These are phyloP conservation scores for Tor tambroides DNA, from an alignment of 2,113 vertebrate genomes.

Conservation along the genomic window DNA sequence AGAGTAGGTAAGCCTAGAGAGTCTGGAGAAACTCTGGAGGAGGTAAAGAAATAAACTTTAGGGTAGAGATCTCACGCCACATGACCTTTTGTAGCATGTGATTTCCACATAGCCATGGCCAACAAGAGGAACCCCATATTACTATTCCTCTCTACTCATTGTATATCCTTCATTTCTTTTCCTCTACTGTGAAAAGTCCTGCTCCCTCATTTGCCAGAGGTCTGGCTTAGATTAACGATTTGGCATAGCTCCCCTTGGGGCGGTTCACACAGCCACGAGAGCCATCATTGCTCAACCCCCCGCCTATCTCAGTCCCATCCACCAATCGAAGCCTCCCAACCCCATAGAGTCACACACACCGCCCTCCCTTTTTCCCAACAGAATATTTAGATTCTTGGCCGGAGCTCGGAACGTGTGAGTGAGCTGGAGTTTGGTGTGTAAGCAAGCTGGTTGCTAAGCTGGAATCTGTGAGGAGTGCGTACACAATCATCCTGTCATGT, in stretches of 20 bases:
- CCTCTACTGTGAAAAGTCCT: conserved; percentile 57
- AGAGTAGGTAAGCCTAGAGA: not conserved
- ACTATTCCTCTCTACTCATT: conserved; percentile 26
- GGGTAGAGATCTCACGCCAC: conserved; percentile 25
- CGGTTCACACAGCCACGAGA: conserved; percentile 67
- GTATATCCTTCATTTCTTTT: conserved; percentile 43
- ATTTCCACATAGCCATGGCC: conserved; percentile 37
- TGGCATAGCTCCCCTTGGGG: conserved; percentile 61
- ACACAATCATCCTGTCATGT: conserved; percentile 58
- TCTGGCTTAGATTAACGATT: conserved; percentile 75
- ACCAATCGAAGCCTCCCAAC: conserved; percentile 44
- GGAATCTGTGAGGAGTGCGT: conserved; percentile 54
- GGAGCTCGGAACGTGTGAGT: conserved; percentile 68
- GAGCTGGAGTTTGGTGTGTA: conserved; percentile 54
- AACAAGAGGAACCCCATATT: not conserved
- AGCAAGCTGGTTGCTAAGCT: conserved; percentile 65
- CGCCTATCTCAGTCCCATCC: conserved; percentile 46
- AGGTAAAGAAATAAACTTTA: conserved; percentile 46
- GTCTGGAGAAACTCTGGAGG: conserved; percentile 9
- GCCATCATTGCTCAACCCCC: conserved; percentile 66
- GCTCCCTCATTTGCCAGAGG: conserved; percentile 48
- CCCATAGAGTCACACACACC: conserved; percentile 24
- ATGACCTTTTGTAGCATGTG: conserved; percentile 34
- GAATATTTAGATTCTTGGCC: conserved; percentile 47
- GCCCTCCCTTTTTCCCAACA: conserved; percentile 44